Conservation (phyloP, 30 jellyfish, hydroid and myxozoan species). For the Hydractinia symbiolongicarpus region DNA sequence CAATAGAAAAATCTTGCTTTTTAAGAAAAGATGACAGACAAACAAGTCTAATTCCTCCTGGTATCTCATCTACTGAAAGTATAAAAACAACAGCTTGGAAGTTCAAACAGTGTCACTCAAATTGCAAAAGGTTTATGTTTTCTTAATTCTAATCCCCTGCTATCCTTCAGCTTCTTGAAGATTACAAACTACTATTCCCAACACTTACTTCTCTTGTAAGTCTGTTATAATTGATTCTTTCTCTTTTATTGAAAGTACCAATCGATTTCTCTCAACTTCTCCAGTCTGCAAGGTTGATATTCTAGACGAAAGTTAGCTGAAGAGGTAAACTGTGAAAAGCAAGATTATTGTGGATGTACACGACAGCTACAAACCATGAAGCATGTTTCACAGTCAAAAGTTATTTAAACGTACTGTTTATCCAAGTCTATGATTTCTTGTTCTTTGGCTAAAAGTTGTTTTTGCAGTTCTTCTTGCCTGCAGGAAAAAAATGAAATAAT, state of each 20-base stretch:
- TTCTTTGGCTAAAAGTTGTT: conserved; percentile 37
- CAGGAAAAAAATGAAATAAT: conserved; percentile 7
- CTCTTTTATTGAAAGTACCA: conserved; percentile 34
- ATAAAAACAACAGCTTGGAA: too few species aligned
- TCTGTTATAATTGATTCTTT: conserved; percentile 41
- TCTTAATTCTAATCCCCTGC: too few species aligned
- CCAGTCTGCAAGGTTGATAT: neutral
- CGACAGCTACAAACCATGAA: too few species aligned
- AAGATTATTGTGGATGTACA: too few species aligned
- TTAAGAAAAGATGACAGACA: too few species aligned
- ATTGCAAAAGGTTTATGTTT: too few species aligned
- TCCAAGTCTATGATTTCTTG: conserved; percentile 37
- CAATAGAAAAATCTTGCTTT: too few species aligned
- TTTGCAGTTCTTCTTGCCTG: conserved; percentile 43
- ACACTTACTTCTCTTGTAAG: conserved; percentile 55
- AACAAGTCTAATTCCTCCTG: too few species aligned
- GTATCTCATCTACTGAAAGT: too few species aligned
- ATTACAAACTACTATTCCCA: neutral
- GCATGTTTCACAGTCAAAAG: neutral
- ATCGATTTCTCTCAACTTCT: conserved; percentile 17
- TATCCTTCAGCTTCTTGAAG: neutral
- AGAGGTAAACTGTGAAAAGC: neutral
- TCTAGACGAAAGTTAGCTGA: neutral
- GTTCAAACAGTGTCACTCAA: too few species aligned
- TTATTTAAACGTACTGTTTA: conserved; percentile 28